These are phyloP conservation scores for Eidolon dupreanum DNA, from an alignment of 2,797 vertebrate species.

Conservation along the genomic window DNA sequence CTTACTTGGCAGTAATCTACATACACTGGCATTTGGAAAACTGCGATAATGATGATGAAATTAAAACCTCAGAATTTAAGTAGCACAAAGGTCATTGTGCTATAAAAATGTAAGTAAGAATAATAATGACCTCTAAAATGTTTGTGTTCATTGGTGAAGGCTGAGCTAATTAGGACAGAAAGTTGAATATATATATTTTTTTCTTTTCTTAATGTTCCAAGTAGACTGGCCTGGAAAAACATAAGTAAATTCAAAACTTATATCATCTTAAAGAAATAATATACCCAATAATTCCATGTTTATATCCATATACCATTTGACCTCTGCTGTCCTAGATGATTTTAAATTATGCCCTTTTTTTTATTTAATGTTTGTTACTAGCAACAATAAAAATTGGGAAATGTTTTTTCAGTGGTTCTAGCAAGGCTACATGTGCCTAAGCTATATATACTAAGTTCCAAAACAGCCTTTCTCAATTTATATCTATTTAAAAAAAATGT, in stretches of 20 bases:
- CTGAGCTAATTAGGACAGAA: constrained; percentile 62
- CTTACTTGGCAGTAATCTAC: constrained; percentile 70
- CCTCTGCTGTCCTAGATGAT: background rate
- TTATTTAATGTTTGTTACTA: background rate
- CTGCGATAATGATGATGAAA: constrained; percentile 75
- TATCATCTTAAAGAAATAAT: background rate
- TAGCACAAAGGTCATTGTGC: constrained; percentile 74
- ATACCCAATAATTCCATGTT: background rate
- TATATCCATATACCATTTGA: background rate
- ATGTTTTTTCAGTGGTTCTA: background rate
- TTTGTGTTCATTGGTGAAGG: constrained; percentile 56
- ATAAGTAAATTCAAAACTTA: background rate
- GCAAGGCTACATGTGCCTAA: background rate
- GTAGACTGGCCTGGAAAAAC: background rate
- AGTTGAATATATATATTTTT: background rate
- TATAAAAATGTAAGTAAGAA: constrained; percentile 69
- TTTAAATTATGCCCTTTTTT: background rate
- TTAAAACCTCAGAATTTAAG: constrained; percentile 83
- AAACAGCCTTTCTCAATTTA: background rate
- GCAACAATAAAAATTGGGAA: background rate
- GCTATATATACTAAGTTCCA: background rate
- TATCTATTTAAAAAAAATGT: too few relatives aligned
- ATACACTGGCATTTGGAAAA: constrained; percentile 78
- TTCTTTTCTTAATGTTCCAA: constrained; percentile 2
- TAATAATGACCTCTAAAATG: constrained; percentile 63